Conservation (phyloP, 2,888 invertebrate species). For the Nemotelus nigrinus region DNA sequence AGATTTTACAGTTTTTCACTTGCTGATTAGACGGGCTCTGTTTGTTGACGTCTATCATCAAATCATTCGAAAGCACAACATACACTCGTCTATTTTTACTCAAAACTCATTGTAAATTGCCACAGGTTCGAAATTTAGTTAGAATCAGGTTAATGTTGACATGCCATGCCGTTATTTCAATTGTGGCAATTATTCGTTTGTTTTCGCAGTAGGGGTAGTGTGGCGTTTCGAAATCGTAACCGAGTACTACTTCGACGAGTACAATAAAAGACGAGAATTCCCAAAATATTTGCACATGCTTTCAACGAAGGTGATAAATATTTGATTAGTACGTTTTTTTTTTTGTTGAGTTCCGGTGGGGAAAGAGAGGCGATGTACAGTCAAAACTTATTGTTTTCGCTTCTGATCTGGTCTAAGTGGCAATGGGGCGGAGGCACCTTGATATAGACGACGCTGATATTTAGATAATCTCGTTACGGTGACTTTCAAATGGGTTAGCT, state of each 20-base stretch:
- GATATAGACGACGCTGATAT: too few relatives aligned
- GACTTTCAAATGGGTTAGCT: too few relatives aligned
- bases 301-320: not conserved
- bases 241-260: too few relatives aligned
- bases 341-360: too few relatives aligned
- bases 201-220: not conserved
- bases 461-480: too few relatives aligned
- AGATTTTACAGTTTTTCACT: not conserved
- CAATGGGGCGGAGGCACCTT: too few relatives aligned
- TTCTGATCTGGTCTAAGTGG: too few relatives aligned
- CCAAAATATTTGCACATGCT: slow-evolving; percentile 17
- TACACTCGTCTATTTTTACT: not conserved
- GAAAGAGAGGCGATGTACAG: too few relatives aligned
- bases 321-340: not conserved
- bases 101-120: not conserved
- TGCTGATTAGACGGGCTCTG: not conserved
- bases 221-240: too few relatives aligned
- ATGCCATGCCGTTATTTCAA: not conserved
- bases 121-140: not conserved
- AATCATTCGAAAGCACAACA: not conserved
- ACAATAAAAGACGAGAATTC: too few relatives aligned
- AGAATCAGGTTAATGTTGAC: too few relatives aligned
- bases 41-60: not conserved
- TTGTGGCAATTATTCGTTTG: not conserved
- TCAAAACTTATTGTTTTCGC: too few relatives aligned